Evolutionary conservation across 1,140 invertebrate species (phyloP), one percentile per base, ranked within the genome.

Genomic region (Heliconius eleuchia): DNA sequence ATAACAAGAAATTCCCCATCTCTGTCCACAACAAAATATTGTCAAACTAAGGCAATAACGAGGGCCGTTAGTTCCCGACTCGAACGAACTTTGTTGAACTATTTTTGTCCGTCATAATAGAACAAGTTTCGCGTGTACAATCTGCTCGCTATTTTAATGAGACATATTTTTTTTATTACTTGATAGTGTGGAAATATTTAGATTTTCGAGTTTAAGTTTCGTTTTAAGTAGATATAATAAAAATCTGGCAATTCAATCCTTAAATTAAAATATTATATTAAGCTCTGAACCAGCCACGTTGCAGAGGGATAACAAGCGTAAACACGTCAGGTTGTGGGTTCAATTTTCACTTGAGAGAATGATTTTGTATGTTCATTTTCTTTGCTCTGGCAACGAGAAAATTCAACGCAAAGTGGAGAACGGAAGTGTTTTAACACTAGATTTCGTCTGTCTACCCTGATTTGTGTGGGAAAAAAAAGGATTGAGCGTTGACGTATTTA

Each of bases 31-130:
- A 85, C 84, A 85, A 92, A 92, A 92, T 92, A 91, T 92, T 89
- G 86, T 86, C 87, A 87, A 92, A 91, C 88, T 90, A 92, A 90
- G 87, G 88, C 90, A 92, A 92, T 92, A 92, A 92, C 86, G 85
- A 89, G 86, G 74, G 78, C 80, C 85, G 88, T 87, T 89, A 90
- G 87, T 89, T 85, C 82, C 81, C 79, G 88, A 88, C 80, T 90
- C 85, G 76, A 66, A 50, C 83, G 79, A 89, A 90, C 83, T 91
- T 88, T 81, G 77, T n/a, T 79, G 82, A 90, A 92, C 88, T 89
- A 92, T 92, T 92, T 92, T 92, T 89, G 90, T 88, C 85, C 86
- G 80, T 91, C 87, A 92, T 92, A 92, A 92, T 92, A 92, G 90
- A 85, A 73, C 66, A 92, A 92, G 90, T 92, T 92, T 82, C 70